Conservation (phyloP, 2,113 vertebrate genomes). For the Nesoenas mayeri region DNA sequence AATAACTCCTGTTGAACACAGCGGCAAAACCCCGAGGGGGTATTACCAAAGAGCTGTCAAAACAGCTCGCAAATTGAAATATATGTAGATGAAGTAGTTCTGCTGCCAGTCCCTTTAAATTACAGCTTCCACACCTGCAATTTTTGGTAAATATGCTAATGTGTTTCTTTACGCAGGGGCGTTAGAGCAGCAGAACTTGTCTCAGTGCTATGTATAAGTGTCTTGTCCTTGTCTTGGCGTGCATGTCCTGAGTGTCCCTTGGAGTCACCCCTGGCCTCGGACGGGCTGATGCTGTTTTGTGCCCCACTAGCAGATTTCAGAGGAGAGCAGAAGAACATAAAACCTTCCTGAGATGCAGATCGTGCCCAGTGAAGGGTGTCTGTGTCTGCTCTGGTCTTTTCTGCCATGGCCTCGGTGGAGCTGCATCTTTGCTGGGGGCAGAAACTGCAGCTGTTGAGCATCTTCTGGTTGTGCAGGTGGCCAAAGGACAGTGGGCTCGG, state of each 20-base stretch:
- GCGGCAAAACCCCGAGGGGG: not conserved
- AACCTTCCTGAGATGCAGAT: not conserved
- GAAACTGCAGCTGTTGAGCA: not conserved
- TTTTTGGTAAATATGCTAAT: not conserved
- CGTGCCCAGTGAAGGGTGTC: not conserved
- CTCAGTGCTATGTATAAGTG: not conserved
- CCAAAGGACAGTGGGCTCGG: too few relatives aligned
- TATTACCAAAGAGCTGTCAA: slow-evolving; percentile 4
- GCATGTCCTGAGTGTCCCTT: fast-evolving
- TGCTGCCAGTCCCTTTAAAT: slow-evolving; percentile 30
- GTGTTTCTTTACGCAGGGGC: not conserved
- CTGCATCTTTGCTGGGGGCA: not conserved
- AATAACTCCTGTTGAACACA: not conserved
- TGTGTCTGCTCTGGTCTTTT: not conserved
- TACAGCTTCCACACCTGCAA: slow-evolving; percentile 40
- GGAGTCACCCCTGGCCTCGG: not conserved
- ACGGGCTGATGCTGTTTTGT: not conserved
- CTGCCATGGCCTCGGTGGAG: fast-evolving
- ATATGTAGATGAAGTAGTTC: not conserved
- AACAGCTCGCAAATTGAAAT: not conserved
- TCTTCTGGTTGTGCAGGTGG: not conserved
- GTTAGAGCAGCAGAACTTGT: not conserved
- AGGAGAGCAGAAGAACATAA: too few relatives aligned
- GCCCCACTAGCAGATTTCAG: not conserved
- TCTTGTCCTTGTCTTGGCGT: not conserved